These are phyloP conservation scores for Pseudolycoriella hygida DNA, from an alignment of 2,888 invertebrate genomes.

Conservation along the genomic window DNA sequence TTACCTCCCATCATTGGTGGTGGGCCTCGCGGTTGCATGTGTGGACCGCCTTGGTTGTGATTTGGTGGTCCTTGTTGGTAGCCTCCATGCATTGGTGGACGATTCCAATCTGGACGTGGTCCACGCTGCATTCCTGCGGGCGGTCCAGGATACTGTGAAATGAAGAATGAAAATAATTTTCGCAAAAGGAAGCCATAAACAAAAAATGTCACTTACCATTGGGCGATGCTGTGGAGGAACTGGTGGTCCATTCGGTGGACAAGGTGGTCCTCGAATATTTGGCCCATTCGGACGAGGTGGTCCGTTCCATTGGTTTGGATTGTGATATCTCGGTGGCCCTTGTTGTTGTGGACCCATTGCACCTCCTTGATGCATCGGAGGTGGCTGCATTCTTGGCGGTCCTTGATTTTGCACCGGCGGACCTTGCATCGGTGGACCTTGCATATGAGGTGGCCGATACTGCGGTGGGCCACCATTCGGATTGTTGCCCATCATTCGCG, in stretches of 20 bases:
- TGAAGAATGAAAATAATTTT: no score
- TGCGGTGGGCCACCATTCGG: slow-evolving; percentile 31
- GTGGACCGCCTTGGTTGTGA: slow-evolving; percentile 47
- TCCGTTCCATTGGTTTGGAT: slow-evolving; percentile 29
- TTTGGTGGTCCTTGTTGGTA: slow-evolving; percentile 37
- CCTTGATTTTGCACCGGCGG: slow-evolving; percentile 40
- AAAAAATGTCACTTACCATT: neutral
- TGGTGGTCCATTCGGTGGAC: slow-evolving; percentile 31
- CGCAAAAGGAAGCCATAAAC: neutral
- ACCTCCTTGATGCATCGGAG: slow-evolving; percentile 40
- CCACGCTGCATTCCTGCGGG: slow-evolving; percentile 33
- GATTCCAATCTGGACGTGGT: slow-evolving; percentile 55
- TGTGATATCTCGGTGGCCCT: slow-evolving; percentile 26
- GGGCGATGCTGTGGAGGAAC: slow-evolving; percentile 38
- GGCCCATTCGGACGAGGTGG: slow-evolving; percentile 33
- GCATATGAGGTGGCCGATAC: slow-evolving; percentile 28
- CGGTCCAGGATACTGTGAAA: slow-evolving; percentile 21
- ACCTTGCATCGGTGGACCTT: slow-evolving; percentile 37
- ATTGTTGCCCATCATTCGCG: slow-evolving; percentile 37
- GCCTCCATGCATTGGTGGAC: slow-evolving; percentile 54
- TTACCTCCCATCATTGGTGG: slow-evolving; percentile 28
- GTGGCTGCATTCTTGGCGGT: slow-evolving; percentile 43
- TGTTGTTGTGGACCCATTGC: slow-evolving; percentile 29
- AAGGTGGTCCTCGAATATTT: slow-evolving; percentile 31
- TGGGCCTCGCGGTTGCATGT: slow-evolving; percentile 46